Evolutionary conservation across 2,113 vertebrate species (phyloP).

Genomic region (Catharus minimus): DNA sequence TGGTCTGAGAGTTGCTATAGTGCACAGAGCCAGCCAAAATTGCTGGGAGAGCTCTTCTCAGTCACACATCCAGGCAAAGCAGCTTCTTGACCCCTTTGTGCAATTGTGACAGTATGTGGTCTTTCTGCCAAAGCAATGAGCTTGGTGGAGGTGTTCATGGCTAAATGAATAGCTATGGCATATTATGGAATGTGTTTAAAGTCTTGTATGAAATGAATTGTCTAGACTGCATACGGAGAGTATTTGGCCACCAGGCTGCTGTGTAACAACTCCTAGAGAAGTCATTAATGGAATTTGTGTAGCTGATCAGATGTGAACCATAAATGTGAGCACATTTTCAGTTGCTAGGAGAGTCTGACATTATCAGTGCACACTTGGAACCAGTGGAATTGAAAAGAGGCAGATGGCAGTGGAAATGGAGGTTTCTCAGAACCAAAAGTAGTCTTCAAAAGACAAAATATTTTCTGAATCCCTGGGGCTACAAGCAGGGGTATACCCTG

Average conservation of each 20-base stretch:
- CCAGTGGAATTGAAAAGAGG: rapidly evolving
- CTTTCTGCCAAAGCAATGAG: background rate
- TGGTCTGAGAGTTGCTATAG: background rate
- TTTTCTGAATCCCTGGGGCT: background rate
- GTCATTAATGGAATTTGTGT: background rate
- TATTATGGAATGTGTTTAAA: background rate
- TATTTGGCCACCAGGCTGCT: background rate
- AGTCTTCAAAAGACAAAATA: background rate
- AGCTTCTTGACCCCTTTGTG: background rate
- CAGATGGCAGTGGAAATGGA: background rate
- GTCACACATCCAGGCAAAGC: background rate
- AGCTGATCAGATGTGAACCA: background rate
- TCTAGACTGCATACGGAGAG: background rate
- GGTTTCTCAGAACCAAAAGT: background rate
- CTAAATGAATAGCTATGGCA: background rate
- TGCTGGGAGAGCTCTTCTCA: background rate
- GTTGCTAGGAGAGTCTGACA: background rate
- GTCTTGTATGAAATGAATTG: background rate
- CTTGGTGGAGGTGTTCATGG: background rate
- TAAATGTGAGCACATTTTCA: background rate
- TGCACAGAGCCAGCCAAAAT: background rate
- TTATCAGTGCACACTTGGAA: background rate
- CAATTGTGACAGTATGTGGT: background rate
- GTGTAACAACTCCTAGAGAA: background rate
- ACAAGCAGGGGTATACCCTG: background rate